Base-by-base conservation (phyloP, 2,113 vertebrate species). In the Syngnathus scovelli region DNA sequence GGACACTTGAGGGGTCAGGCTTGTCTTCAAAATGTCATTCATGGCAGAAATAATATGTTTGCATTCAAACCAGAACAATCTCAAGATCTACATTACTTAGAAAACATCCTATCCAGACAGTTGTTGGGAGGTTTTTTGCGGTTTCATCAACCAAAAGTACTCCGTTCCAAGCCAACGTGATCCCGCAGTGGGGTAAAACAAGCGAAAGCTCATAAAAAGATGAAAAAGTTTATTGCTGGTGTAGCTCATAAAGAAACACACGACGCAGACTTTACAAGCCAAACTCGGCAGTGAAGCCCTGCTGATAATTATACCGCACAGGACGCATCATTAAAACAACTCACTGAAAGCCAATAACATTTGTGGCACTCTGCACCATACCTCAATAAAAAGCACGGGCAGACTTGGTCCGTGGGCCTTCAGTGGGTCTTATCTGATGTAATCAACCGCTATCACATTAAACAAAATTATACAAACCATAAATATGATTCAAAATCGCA, bases 281-380 rank as follows among this genome's bases (percentile, higher is more conserved):
- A 48, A 64, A 46, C 15, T 18, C 16, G 44, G 43, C 44, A 48
- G 62, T 11, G 43, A 7, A 44, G 38, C 39, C 7, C 7, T 39
- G 6, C 12, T 36, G 15, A 62, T 78, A 64, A 77, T 77, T 77
- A 59, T 27, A 27, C 39, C 63, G 37, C 4, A 38, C 41, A 70
- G 64, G 61, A 58, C 19, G 52, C 65, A 59, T 78, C 76, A 58
- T 67, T 72, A 77, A 69, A 69, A 67, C 33, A 1, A 13, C 18
- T 63, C 16, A 48, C 33, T 51, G n/a, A 10, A 15, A 38, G 56
- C 37, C 13, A 72, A 59, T 52, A 7, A 75, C 72, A 68, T 37
- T n/a, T 63, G 68, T 15, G 61, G 21, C 61, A 23, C 19, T 23
- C 60, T 10, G 27, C 55, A 37, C 55, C 27, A 36, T 58, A 36